A percentile compares a stretch with the other conserved stretches of the same genome.
These are phyloP conservation scores for Coryphaenoides rupestris DNA, from an alignment of 2,113 vertebrate genomes.

Conservation along the genomic window DNA sequence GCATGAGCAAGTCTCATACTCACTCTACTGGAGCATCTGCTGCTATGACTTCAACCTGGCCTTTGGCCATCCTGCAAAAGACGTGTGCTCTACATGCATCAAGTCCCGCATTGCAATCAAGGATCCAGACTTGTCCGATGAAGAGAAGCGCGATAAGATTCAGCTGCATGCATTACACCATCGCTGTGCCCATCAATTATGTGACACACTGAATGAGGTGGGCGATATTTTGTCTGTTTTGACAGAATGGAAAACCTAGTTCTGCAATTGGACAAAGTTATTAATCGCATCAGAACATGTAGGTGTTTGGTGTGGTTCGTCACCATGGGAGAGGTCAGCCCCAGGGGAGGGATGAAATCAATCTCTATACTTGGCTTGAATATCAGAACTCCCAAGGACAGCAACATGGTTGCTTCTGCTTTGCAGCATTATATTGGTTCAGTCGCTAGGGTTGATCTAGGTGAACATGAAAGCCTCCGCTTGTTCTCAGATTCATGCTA, in stretches of 20 bases:
- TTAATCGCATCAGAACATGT: conserved; percentile 1
- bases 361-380: conserved; percentile 2
- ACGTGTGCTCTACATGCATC: too few species aligned
- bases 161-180: too few species aligned
- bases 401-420: conserved; percentile 3
- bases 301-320: conserved; percentile 10
- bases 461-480: neutral
- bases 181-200: too few species aligned
- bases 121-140: too few species aligned
- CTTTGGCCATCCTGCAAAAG: too few species aligned
- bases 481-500: conserved; percentile 12
- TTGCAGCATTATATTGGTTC: conserved; percentile 4
- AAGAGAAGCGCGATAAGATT: too few species aligned
- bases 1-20: too few species aligned
- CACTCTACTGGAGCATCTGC: too few species aligned
- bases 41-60: too few species aligned
- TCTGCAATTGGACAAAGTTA: conserved; percentile 1
- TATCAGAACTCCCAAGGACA: conserved; percentile 3
- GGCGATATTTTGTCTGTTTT: neutral
- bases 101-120: too few species aligned
- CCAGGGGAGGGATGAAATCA: conserved; percentile 3
- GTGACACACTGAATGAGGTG: neutral
- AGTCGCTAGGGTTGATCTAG: conserved; percentile 1
- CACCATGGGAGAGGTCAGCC: neutral
- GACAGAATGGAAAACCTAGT: neutral